These are phyloP conservation scores for Microcebus griseorufus DNA, from an alignment of 2,113 vertebrate genomes.

Conservation along the genomic window DNA sequence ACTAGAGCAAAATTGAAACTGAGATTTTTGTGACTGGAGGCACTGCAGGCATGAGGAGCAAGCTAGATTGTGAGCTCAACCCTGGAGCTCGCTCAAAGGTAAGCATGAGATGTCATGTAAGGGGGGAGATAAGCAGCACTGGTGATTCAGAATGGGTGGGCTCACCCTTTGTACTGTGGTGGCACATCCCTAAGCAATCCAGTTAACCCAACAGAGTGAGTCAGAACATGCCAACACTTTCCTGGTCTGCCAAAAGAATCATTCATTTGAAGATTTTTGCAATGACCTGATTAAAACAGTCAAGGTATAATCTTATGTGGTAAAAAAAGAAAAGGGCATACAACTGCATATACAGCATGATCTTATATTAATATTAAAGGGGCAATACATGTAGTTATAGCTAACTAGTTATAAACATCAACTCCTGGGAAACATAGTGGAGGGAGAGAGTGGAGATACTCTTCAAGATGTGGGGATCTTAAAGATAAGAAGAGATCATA, in stretches of 20 bases:
- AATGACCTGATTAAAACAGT: neutral
- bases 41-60: neutral
- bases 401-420: neutral
- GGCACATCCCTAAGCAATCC: neutral
- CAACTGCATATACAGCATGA: neutral
- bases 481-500: neutral
- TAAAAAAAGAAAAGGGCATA: fast-evolving
- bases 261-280: neutral
- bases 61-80: neutral
- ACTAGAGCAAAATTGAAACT: neutral
- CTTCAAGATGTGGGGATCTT: neutral
- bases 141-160: neutral
- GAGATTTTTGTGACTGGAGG: neutral
- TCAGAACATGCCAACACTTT: neutral
- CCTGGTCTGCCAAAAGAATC: neutral
- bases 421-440: neutral
- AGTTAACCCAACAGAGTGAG: neutral
- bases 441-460: neutral
- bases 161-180: no score
- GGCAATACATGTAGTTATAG: neutral
- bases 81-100: neutral
- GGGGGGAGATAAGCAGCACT: neutral
- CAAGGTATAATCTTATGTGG: neutral
- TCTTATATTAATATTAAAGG: neutral
- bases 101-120: neutral